Conservation (phyloP, 2,888 invertebrate genomes). For the Sepioteuthis lessoniana region DNA sequence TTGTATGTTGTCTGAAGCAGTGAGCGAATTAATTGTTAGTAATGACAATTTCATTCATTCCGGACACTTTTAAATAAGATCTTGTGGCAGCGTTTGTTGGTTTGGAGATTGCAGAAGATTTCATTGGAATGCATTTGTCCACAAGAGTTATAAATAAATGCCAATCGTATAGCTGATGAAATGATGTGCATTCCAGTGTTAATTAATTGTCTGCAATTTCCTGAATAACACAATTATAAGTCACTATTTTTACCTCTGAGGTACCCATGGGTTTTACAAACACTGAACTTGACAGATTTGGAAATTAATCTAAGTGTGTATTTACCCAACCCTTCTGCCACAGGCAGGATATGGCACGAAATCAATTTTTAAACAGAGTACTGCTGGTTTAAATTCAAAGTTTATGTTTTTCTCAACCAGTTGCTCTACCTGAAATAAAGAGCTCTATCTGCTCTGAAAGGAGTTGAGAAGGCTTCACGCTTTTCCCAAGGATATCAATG, state of each 20-base stretch:
- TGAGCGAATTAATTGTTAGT: background rate
- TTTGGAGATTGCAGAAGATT: background rate
- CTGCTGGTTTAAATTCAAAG: too few relatives aligned
- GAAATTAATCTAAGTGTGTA: too few relatives aligned
- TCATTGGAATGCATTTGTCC: background rate
- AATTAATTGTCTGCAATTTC: background rate
- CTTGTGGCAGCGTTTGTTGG: background rate
- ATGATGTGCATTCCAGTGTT: background rate
- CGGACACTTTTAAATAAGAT: background rate
- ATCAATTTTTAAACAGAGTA: too few relatives aligned
- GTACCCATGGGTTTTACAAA: background rate
- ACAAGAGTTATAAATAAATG: background rate
- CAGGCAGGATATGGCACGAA: too few relatives aligned
- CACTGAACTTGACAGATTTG: background rate
- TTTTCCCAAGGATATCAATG: too few relatives aligned
- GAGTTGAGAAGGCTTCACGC: too few relatives aligned
- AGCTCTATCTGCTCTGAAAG: too few relatives aligned
- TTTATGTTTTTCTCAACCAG: too few relatives aligned
- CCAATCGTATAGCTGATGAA: background rate
- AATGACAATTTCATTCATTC: background rate
- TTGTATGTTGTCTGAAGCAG: background rate
- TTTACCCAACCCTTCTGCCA: too few relatives aligned
- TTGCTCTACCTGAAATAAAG: too few relatives aligned
- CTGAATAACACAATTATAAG: background rate
- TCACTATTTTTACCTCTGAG: background rate